These are phyloP conservation scores for Phortica okadai DNA, from an alignment of 2,888 invertebrate species.

Conservation along the genomic window DNA sequence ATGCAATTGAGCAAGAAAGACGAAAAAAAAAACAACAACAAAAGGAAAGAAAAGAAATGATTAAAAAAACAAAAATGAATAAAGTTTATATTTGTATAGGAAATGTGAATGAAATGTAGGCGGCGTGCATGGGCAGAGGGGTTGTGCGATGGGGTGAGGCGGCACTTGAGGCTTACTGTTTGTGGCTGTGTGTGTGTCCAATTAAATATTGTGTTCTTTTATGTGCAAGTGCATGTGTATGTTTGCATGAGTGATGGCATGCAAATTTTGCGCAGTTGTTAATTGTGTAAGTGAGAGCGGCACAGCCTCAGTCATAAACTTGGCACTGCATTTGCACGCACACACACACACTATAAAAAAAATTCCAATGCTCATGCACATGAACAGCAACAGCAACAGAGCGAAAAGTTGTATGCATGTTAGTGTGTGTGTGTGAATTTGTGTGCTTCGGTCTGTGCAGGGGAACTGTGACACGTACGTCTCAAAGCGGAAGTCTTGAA, in stretches of 20 bases:
- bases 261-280: slow-evolving; percentile 2
- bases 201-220: slow-evolving; percentile 62
- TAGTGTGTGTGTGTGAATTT: neutral
- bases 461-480: slow-evolving; percentile 2
- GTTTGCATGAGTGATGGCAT: slow-evolving; percentile 22
- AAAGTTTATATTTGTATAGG: neutral
- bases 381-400: neutral
- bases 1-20: slow-evolving; percentile 64
- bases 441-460: neutral
- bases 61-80: slow-evolving; percentile 47
- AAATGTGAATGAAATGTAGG: slow-evolving; percentile 31
- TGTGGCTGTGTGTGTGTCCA: slow-evolving; percentile 52
- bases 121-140: neutral
- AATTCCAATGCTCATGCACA: slow-evolving; percentile 17
- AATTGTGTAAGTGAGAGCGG: neutral
- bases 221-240: slow-evolving; percentile 33
- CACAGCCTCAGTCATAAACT: neutral
- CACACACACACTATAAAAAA: neutral
- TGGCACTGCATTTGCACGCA: slow-evolving; percentile 8
- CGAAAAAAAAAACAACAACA: slow-evolving; percentile 55
- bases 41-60: slow-evolving; percentile 19
- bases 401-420: neutral
- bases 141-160: no score
- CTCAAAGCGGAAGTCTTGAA: slow-evolving; percentile 19
- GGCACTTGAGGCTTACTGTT: slow-evolving; percentile 51